Evolutionary conservation across 1,140 invertebrate genomes (phyloP).

Genomic region (Hetaerina americana): DNA sequence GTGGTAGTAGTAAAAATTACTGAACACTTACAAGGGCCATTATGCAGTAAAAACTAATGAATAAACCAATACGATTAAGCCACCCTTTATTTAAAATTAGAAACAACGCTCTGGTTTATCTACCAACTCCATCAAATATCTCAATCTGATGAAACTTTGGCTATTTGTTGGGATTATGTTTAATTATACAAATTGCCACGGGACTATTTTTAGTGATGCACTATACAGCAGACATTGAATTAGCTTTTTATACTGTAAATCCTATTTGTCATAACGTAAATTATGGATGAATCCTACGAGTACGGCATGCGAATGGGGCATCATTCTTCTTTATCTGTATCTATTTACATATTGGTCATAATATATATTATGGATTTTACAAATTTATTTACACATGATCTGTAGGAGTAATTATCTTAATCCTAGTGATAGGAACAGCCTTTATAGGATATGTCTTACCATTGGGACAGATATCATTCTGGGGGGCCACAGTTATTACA

Average conservation of each 20-base stretch:
- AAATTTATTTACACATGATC: conserved; percentile 35
- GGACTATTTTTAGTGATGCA: conserved; percentile 45
- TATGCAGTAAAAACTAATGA: too few species aligned
- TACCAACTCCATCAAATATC: too few species aligned
- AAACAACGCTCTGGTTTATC: too few species aligned
- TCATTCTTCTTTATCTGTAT: conserved; percentile 27
- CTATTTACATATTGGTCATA: conserved; percentile 24
- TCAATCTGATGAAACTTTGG: too few species aligned
- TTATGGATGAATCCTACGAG: conserved; percentile 37
- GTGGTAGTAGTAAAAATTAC: too few species aligned
- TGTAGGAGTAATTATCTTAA: conserved; percentile 40
- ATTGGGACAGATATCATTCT: conserved; percentile 59
- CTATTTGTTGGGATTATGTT: too few species aligned
- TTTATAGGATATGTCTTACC: conserved; percentile 56
- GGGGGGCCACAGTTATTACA: conserved; percentile 57
- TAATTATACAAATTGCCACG: too few species aligned
- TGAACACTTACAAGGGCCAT: too few species aligned
- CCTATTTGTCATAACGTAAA: conserved; percentile 25
- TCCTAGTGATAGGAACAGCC: conserved; percentile 45
- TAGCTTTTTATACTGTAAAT: conserved; percentile 39
- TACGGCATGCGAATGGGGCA: conserved; percentile 35
- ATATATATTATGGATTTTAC: conserved; percentile 23
- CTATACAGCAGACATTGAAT: conserved; percentile 36
- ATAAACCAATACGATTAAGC: too few species aligned
- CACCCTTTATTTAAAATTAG: too few species aligned